A percentile compares a stretch with the other conserved stretches of the same genome.
phyloP scores from a whole-genome alignment of 2,888 invertebrate genomes.

The Rambutsinella grinnellia region DNA sequence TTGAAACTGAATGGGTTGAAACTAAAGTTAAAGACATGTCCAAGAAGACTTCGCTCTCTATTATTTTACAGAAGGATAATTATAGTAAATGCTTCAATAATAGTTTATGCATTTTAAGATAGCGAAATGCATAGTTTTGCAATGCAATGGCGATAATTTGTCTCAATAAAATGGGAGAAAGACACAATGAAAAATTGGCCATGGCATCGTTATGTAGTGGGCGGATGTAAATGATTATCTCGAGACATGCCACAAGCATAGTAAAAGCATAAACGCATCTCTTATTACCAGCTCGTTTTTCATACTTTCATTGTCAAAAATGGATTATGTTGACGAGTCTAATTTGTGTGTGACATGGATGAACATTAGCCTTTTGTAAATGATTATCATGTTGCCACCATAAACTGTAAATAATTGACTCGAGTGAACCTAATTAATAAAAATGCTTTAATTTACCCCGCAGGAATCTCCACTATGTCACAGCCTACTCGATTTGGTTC shows the following conservation, averaged over 20 bases:
- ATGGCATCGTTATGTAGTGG: background rate
- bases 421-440: background rate
- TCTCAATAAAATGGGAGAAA: background rate
- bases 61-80: background rate
- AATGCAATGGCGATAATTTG: background rate
- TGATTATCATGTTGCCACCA: background rate
- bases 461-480: slow-evolving; percentile 63
- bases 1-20: too few species aligned
- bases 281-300: slow-evolving; percentile 21
- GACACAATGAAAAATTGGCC: background rate
- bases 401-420: background rate
- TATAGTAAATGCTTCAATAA: background rate
- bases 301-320: background rate
- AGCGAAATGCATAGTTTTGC: background rate
- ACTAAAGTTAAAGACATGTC: too few species aligned
- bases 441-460: slow-evolving; percentile 2
- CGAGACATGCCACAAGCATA: slow-evolving; percentile 15
- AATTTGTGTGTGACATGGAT: too few species aligned
- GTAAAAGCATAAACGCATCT: slow-evolving; percentile 30
- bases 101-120: too few species aligned
- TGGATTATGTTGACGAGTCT: background rate
- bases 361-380: too few species aligned
- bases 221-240: slow-evolving; percentile 37
- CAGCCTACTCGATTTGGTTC: slow-evolving; percentile 56
- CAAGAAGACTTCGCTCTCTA: too few species aligned